These are phyloP conservation scores for Xenopus petersii DNA, from an alignment of 2,797 vertebrate species.

Conservation along the genomic window DNA sequence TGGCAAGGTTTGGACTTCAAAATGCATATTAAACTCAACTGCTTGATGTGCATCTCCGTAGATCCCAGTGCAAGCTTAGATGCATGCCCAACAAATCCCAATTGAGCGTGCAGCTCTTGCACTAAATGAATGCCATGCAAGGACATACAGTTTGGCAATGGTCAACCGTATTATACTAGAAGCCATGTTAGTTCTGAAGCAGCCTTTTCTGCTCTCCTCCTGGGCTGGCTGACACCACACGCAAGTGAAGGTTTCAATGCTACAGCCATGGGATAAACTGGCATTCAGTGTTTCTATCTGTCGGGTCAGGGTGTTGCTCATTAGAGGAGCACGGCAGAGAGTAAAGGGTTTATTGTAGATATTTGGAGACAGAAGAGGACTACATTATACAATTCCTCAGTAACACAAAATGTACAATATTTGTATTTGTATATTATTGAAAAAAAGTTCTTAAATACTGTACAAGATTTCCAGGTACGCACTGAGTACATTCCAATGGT, in stretches of 20 bases:
- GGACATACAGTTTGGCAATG: not conserved
- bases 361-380: constrained; percentile 42
- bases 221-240: not conserved
- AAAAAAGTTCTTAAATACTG: constrained; percentile 45
- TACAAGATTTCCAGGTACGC: constrained; percentile 38
- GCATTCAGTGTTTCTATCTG: too few species aligned
- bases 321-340: constrained; percentile 4
- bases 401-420: constrained; percentile 44
- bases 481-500: constrained; percentile 26
- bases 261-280: too few species aligned
- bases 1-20: too few species aligned
- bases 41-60: too few species aligned
- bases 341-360: constrained; percentile 47
- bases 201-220: not conserved
- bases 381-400: constrained; percentile 44
- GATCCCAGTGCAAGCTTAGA: too few species aligned
- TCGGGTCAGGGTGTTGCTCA: not conserved
- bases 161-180: not conserved
- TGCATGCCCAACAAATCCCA: too few species aligned
- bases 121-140: not conserved
- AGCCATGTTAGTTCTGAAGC: not conserved
- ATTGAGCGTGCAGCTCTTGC: too few species aligned
- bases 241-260: too few species aligned
- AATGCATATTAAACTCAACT: too few species aligned
- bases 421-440: constrained; percentile 21